Percentiles rank a stretch among this genome's conserved stretches.
phyloP scores from a whole-genome alignment of 2,888 invertebrate genomes.

The Ectemnius lituratus region DNA sequence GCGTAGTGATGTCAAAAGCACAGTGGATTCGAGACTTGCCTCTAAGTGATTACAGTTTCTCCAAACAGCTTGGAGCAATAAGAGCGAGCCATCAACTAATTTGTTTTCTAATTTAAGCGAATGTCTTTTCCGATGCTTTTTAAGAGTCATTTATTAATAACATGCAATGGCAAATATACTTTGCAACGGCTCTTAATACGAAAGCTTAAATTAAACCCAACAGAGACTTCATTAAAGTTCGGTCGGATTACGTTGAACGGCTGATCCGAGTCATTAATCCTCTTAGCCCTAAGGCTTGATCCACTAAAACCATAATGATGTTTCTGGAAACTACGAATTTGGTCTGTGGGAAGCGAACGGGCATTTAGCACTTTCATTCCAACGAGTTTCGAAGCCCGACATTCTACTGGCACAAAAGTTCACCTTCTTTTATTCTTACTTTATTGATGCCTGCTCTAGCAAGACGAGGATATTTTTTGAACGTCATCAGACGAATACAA shows the following conservation, averaged over 20 bases:
- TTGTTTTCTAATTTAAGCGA: too few relatives aligned
- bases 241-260: slow-evolving; percentile 21
- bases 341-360: slow-evolving; percentile 27
- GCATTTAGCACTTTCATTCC: slow-evolving; percentile 33
- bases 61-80: too few relatives aligned
- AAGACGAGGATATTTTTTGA: not conserved
- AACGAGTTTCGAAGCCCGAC: slow-evolving; percentile 11
- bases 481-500: too few relatives aligned
- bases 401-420: slow-evolving; percentile 10
- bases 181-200: too few relatives aligned
- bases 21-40: too few relatives aligned
- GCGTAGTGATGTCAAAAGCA: too few relatives aligned
- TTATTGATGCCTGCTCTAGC: not conserved
- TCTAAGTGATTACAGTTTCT: too few relatives aligned
- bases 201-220: not conserved
- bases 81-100: too few relatives aligned
- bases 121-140: too few relatives aligned
- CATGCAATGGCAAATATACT: too few relatives aligned
- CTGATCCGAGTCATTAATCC: slow-evolving; percentile 46
- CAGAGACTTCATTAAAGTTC: not conserved
- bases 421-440: too few relatives aligned
- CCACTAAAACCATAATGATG: slow-evolving; percentile 48
- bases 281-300: slow-evolving; percentile 43
- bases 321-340: slow-evolving; percentile 42
- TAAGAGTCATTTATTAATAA: too few relatives aligned